Evolutionary conservation across 2,113 vertebrate species (phyloP).

Genomic region (Archocentrus centrarchus): DNA sequence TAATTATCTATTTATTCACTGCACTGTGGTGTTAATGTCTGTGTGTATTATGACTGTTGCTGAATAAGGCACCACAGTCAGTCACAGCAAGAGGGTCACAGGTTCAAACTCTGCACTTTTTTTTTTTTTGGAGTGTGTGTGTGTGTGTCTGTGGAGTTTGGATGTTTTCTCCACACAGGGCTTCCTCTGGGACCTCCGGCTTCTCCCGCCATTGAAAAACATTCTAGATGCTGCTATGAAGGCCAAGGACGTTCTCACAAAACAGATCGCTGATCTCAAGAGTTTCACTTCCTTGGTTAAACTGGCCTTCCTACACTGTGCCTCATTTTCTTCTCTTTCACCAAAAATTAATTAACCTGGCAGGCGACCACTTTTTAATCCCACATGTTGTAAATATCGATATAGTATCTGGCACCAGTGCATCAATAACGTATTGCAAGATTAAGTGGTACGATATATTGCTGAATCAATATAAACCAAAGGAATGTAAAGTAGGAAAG

Average conservation of each 20-base stretch:
- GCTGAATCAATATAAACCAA: constrained; percentile 4
- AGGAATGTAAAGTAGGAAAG: constrained; percentile 41
- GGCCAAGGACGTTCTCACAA: background rate
- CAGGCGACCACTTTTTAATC: background rate
- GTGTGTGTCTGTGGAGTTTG: background rate
- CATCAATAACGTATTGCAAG: background rate
- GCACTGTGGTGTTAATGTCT: background rate
- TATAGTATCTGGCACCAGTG: background rate
- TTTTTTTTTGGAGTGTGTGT: background rate
- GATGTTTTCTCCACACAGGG: background rate
- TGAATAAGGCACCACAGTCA: background rate
- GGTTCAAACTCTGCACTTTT: background rate
- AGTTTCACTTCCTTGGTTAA: background rate
- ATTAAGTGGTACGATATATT: background rate
- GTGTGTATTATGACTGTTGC: background rate
- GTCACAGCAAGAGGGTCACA: background rate
- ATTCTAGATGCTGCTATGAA: background rate
- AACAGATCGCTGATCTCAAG: background rate
- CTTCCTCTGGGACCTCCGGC: background rate
- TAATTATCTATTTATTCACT: background rate
- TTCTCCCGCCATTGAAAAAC: background rate
- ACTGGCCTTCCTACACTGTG: background rate
- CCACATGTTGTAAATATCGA: background rate
- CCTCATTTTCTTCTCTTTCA: background rate
- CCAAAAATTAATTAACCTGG: background rate